Evolutionary conservation across 2,888 invertebrate species (phyloP).

Genomic region (Drosophila rubida): DNA sequence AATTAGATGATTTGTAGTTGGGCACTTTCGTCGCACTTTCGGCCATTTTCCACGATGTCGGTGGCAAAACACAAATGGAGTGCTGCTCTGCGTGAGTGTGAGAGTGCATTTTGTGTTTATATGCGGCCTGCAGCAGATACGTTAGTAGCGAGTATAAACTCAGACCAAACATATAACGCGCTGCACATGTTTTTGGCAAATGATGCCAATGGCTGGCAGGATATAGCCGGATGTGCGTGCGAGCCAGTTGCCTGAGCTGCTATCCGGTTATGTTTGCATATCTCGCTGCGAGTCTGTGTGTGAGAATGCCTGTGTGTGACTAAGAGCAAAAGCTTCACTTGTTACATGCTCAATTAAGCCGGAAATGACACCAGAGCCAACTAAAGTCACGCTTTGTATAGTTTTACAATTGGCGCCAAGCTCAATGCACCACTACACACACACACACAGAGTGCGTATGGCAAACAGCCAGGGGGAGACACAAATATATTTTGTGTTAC

Average conservation of each 20-base stretch:
- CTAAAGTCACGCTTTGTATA: conserved; percentile 75
- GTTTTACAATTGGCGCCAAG: conserved; percentile 48
- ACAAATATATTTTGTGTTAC: conserved; percentile 13
- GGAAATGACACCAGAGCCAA: conserved; percentile 76
- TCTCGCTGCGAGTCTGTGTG: conserved; percentile 21
- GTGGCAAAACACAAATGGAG: conserved; percentile 37
- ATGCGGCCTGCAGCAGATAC: conserved; percentile 45
- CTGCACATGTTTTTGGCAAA: conserved; percentile 55
- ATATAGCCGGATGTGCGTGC: conserved; percentile 39
- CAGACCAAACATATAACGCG: conserved; percentile 53
- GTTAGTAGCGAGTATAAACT: conserved; percentile 62
- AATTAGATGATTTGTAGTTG: conserved; percentile 48
- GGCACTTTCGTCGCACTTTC: conserved; percentile 40
- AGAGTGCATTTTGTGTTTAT: conserved; percentile 23
- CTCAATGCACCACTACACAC: conserved; percentile 14
- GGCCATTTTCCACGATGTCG: conserved; percentile 41
- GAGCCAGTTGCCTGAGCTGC: conserved; percentile 26
- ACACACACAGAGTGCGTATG: conserved; percentile 19
- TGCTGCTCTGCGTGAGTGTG: no score
- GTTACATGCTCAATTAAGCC: conserved; percentile 80
- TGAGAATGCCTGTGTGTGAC: conserved; percentile 24
- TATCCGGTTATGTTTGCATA: conserved; percentile 55
- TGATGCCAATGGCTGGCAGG: conserved; percentile 47
- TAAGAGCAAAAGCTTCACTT: conserved; percentile 69
- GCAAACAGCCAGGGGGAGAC: conserved; percentile 40